Evolutionary conservation across 2,888 invertebrate genomes (phyloP).

Genomic region (Macrosoma leucophasiata): DNA sequence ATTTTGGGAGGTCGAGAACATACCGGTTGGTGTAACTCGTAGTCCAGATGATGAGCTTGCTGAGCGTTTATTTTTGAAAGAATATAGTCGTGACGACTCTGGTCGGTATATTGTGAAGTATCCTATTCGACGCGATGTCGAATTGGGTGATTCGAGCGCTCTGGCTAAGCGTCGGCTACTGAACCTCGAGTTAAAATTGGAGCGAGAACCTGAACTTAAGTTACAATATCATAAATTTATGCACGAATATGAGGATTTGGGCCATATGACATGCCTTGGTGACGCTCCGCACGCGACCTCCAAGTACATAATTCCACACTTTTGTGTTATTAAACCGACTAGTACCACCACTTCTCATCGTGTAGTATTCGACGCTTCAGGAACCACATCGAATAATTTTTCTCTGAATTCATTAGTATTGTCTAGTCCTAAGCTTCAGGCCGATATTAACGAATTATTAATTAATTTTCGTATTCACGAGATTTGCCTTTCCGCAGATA

Average conservation of each 20-base stretch:
- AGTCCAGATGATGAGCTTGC: no score
- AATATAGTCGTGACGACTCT: no score
- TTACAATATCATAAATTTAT: conserved; percentile 12
- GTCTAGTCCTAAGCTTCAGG: conserved; percentile 11
- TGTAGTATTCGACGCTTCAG: conserved; percentile 13
- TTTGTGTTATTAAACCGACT: conserved; percentile 7
- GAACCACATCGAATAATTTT: conserved; percentile 1
- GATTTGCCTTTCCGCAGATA: conserved; percentile 17
- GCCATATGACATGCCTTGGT: conserved; percentile 10
- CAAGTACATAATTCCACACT: conserved; percentile 13
- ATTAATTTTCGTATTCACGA: conserved; percentile 13
- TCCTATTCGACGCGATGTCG: no score
- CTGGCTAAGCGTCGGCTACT: neutral
- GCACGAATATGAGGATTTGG: conserved; percentile 13
- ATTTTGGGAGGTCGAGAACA: no score
- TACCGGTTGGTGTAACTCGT: no score
- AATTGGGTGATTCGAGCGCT: conserved; percentile 1
- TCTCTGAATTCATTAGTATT: conserved; percentile 10
- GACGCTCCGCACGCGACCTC: conserved; percentile 3
- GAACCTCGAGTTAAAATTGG: conserved; percentile 3
- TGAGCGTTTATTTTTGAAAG: no score
- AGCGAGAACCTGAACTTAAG: neutral
- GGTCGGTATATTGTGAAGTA: no score
- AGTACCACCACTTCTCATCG: conserved; percentile 9
- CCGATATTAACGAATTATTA: conserved; percentile 6